A percentile compares a stretch with the other conserved stretches of the same genome.
Conservation (phyloP, 2,797 vertebrate genomes). For the Sebastes taczanowskii region DNA sequence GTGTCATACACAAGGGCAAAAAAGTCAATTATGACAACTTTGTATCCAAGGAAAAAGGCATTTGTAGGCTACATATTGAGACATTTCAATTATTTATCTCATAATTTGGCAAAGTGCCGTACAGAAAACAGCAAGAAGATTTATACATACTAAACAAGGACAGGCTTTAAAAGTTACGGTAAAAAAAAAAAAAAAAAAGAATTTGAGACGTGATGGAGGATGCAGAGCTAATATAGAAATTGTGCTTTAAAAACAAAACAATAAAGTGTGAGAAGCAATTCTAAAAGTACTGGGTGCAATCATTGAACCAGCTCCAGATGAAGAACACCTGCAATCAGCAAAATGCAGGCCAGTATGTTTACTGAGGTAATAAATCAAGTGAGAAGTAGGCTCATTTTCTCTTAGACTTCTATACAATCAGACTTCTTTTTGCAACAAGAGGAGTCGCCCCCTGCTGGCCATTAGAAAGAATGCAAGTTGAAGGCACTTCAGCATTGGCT, state of each 20-base stretch:
- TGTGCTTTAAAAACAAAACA: neutral
- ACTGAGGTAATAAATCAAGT: too few relatives aligned
- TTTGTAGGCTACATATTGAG: neutral
- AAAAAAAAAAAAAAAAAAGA: neutral
- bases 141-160: constrained; percentile 2
- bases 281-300: neutral
- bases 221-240: neutral
- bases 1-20: neutral
- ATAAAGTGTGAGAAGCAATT: neutral
- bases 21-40: neutral
- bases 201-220: neutral
- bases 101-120: neutral
- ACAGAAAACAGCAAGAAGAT: neutral
- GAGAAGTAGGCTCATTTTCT: too few relatives aligned
- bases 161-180: neutral
- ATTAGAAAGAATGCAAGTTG: too few relatives aligned
- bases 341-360: too few relatives aligned
- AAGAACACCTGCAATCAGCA: neutral
- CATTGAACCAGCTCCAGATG: neutral
- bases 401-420: too few relatives aligned
- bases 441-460: too few relatives aligned
- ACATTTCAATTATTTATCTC: neutral
- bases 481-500: too few relatives aligned
- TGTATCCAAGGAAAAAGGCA: neutral
- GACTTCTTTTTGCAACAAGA: too few relatives aligned